Percentiles rank a stretch among this genome's conserved stretches.
These are phyloP conservation scores for Lutjanus argentimaculatus DNA, from an alignment of 2,797 vertebrate genomes.

Conservation along the genomic window DNA sequence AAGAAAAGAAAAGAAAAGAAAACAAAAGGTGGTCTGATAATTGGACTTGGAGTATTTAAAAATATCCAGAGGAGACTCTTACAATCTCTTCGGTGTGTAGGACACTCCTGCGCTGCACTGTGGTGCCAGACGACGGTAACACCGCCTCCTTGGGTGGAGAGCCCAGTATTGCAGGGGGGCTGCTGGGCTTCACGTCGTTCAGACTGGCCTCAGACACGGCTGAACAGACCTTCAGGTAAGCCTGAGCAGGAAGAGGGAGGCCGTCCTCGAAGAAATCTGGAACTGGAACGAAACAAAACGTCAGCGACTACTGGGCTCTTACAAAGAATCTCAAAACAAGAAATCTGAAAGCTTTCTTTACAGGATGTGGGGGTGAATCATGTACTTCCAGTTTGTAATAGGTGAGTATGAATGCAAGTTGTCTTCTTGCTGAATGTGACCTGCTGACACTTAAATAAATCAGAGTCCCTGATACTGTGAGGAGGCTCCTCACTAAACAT, in stretches of 20 bases:
- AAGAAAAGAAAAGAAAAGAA: not conserved
- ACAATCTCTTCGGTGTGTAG: constrained; percentile 87
- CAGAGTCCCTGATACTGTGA: too few species aligned
- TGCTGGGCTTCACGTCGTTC: constrained; percentile 69
- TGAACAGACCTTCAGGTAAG: constrained; percentile 86
- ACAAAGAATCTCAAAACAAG: not conserved
- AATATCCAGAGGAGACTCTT: constrained; percentile 40
- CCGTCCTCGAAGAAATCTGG: constrained; percentile 87
- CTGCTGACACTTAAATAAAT: too few species aligned
- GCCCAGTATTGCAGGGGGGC: constrained; percentile 50
- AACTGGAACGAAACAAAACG: constrained; percentile 48
- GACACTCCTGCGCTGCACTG: constrained; percentile 85
- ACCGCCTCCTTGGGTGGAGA: constrained; percentile 64
- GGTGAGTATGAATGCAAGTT: too few species aligned
- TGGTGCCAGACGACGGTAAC: constrained; percentile 74
- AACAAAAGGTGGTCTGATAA: not conserved
- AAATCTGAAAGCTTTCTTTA: not conserved
- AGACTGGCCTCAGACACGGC: constrained; percentile 80
- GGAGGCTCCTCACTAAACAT: too few species aligned
- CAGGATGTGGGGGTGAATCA: not conserved
- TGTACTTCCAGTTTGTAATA: not conserved
- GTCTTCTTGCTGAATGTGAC: too few species aligned
- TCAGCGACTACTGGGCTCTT: not conserved
- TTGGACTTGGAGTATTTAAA: not conserved
- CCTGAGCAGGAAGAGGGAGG: constrained; percentile 86